Evolutionary conservation across 2,113 vertebrate genomes (phyloP).

Genomic region (Coptodon rendalli): DNA sequence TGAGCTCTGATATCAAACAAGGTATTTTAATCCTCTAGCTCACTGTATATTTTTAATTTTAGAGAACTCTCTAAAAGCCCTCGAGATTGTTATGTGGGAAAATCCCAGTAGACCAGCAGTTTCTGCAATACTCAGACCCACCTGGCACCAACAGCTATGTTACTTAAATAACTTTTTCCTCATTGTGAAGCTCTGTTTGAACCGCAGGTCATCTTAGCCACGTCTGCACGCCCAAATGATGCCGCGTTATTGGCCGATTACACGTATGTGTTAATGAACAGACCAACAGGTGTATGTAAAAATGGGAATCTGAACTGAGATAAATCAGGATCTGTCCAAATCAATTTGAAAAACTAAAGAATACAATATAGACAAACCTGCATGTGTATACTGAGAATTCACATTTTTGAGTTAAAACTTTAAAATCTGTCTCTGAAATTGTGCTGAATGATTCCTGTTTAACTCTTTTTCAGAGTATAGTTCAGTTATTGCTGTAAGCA

Average conservation of each 20-base stretch:
- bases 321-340: not conserved
- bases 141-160: not conserved
- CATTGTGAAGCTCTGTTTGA: not conserved
- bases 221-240: not conserved
- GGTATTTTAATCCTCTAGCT: not conserved
- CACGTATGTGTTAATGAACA: not conserved
- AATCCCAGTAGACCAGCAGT: not conserved
- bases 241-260: not conserved
- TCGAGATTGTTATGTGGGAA: not conserved
- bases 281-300: not conserved
- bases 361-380: not conserved
- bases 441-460: not conserved
- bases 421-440: not conserved
- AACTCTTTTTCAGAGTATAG: not conserved
- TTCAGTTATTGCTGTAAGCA: not conserved
- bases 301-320: not conserved
- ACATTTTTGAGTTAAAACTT: not conserved
- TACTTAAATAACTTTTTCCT: not conserved
- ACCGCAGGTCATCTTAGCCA: not conserved
- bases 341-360: not conserved
- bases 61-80: not conserved
- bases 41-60: not conserved
- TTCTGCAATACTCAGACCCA: not conserved
- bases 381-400: not conserved
- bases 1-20: not conserved